Percentiles rank a stretch among this genome's conserved stretches.
phyloP scores from a whole-genome alignment of 2,113 vertebrate species.

The Piliocolobus tephrosceles region DNA sequence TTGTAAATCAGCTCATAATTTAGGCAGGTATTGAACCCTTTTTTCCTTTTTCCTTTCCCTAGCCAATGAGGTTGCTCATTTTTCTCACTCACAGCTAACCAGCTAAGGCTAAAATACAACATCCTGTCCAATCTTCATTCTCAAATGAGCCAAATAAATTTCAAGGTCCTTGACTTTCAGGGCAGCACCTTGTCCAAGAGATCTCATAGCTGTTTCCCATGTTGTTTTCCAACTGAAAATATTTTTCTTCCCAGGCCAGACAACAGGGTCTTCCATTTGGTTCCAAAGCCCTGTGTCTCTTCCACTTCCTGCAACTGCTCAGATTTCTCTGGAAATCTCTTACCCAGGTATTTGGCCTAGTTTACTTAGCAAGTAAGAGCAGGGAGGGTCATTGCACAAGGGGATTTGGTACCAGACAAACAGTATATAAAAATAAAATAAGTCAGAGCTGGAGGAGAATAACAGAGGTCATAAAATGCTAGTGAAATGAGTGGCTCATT shows the following conservation, averaged over 20 bases:
- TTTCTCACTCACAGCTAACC: constrained; percentile 27
- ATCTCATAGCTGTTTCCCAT: constrained; percentile 42
- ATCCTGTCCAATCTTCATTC: constrained; percentile 34
- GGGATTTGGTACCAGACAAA: constrained; percentile 47
- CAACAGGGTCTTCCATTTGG: constrained; percentile 35
- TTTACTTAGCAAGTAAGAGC: constrained; percentile 59
- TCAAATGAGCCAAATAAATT: constrained; percentile 43
- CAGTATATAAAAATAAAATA: constrained; percentile 58
- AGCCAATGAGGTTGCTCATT: not conserved
- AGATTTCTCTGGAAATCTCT: constrained; percentile 65
- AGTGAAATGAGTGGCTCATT: not conserved
- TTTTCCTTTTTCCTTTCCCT: constrained; percentile 18
- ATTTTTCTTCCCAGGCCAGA: constrained; percentile 21
- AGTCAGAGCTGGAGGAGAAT: not conserved
- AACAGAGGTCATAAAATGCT: constrained; percentile 4
- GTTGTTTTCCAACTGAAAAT: constrained; percentile 43
- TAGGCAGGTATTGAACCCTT: not conserved
- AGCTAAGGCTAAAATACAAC: constrained; percentile 35
- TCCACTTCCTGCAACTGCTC: constrained; percentile 63
- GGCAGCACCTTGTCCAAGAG: constrained; percentile 39
- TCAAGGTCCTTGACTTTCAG: constrained; percentile 53
- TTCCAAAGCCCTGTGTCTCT: constrained; percentile 57
- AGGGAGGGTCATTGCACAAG: constrained; percentile 29
- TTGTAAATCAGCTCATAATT: not conserved
- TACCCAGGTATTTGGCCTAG: constrained; percentile 47